Conservation (phyloP, 2,113 vertebrate species). For the Sisor rabdophorus region DNA sequence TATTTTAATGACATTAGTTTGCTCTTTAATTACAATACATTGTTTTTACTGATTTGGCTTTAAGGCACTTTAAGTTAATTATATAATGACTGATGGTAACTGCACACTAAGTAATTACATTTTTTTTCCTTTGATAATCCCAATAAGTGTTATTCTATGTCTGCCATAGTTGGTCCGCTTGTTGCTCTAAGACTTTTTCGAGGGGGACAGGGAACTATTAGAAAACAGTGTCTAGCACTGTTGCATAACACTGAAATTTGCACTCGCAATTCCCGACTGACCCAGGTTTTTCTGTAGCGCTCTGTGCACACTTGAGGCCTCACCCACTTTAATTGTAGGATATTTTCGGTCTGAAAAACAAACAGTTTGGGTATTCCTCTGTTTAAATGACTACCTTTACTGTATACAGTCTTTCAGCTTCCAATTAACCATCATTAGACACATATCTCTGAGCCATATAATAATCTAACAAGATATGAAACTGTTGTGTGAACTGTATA, state of each 20-base stretch:
- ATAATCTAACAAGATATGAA: not conserved
- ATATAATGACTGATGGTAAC: not conserved
- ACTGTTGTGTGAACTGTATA: not conserved
- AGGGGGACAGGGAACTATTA: not conserved
- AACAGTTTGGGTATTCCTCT: not conserved
- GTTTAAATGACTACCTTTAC: not conserved
- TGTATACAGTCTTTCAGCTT: not conserved
- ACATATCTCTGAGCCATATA: not conserved
- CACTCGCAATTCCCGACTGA: not conserved
- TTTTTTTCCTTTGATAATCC: conserved; percentile 3
- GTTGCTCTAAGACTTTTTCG: conserved; percentile 9
- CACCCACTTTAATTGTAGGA: conserved; percentile 24
- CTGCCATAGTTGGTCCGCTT: not conserved
- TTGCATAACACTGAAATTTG: conserved; percentile 16
- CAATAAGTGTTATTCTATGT: not conserved
- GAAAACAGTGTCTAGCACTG: conserved; percentile 7
- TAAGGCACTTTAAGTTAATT: conserved; percentile 1
- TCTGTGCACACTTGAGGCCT: conserved; percentile 6
- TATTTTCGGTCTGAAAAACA: conserved; percentile 9
- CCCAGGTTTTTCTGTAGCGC: conserved; percentile 12
- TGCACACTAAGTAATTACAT: conserved; percentile 2
- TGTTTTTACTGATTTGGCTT: not conserved
- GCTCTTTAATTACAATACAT: not conserved
- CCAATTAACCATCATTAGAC: not conserved
- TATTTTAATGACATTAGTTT: not conserved